These are phyloP conservation scores for Acheta domesticus DNA, from an alignment of 2,888 invertebrate genomes.

Conservation along the genomic window DNA sequence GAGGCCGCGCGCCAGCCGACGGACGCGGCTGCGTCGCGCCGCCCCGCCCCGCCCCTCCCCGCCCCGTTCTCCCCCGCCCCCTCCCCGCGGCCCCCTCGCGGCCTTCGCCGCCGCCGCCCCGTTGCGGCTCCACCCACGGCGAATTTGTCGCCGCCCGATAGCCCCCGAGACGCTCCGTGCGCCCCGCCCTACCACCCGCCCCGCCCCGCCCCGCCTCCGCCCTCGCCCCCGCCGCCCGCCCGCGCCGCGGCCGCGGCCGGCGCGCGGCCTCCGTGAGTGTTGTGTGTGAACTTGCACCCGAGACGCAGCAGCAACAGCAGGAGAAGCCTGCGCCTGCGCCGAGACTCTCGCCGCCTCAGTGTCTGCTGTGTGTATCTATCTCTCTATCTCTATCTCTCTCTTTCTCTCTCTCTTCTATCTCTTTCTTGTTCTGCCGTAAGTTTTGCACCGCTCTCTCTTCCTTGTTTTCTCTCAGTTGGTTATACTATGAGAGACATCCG, in stretches of 20 bases:
- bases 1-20: constrained; percentile 43
- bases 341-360: neutral
- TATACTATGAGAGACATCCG: constrained; percentile 97
- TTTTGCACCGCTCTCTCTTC: constrained; percentile 23
- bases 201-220: constrained; percentile 46
- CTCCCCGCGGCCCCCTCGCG: constrained; percentile 24
- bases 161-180: constrained; percentile 47
- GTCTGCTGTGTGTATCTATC: constrained; percentile 25
- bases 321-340: neutral
- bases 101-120: neutral
- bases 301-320: constrained; percentile 18
- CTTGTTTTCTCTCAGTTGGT: constrained; percentile 67
- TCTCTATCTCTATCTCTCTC: neutral
- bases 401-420: neutral
- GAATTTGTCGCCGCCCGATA: constrained; percentile 38
- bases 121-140: constrained; percentile 39
- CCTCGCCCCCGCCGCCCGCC: constrained; percentile 26
- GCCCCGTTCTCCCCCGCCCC: constrained; percentile 21
- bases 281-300: constrained; percentile 7
- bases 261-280: constrained; percentile 18
- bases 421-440: constrained; percentile 20
- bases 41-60: constrained; percentile 46
- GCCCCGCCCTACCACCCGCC: constrained; percentile 41
- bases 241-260: neutral
- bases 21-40: constrained; percentile 46